Evolutionary conservation across 2,888 invertebrate species (phyloP), one percentile per base, ranked within the genome.

Genomic region (Aphodius granarius): DNA sequence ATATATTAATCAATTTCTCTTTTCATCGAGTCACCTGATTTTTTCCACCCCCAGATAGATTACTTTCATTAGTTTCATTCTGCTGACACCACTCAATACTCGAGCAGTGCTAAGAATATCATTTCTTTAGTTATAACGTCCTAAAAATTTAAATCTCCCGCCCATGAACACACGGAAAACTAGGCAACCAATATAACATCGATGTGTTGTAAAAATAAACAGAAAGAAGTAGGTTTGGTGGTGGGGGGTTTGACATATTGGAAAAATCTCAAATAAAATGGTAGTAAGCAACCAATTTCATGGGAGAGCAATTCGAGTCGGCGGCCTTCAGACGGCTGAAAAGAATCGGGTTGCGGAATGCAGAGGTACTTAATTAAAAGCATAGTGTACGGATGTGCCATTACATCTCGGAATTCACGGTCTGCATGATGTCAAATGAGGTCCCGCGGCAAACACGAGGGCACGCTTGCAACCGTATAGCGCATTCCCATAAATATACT

Each of bases 331-430:
- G 22, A n/a, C 68, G 21, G 68, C 21, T 17, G 22, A 22, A 68
- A 68, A 68, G 22, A 68, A 68, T 68, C 20, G 68, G 22, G 68
- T 5, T 6, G 20, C 6, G 68, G 68, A 68, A 68, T 68, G 68
- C 68, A 68, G 68, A 9, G 21, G 68, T 20, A 22, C 20, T 68
- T 68, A 68, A 68, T 68, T 68, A 68, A 68, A 68, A 68, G 21
- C 20, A 21, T 21, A 21, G 20, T n/a, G 21, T 68, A n/a, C 68
- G 9, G 68, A 68, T 22, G 20, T 68, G 20, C 68, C 68, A 68
- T 20, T 68, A 68, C 21, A 68, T 68, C 68, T 22, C 18, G 19
- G 21, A 22, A n/a, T 22, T 22, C 43, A 43, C 43, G 23, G 23
- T 23, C 23, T 23, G 23, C 23, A 13, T 43, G 43, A 43, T 43